Percentiles rank a stretch among this genome's conserved stretches.
Conservation (phyloP, 1,140 invertebrate genomes). For the Drosophila malerkotliana region DNA sequence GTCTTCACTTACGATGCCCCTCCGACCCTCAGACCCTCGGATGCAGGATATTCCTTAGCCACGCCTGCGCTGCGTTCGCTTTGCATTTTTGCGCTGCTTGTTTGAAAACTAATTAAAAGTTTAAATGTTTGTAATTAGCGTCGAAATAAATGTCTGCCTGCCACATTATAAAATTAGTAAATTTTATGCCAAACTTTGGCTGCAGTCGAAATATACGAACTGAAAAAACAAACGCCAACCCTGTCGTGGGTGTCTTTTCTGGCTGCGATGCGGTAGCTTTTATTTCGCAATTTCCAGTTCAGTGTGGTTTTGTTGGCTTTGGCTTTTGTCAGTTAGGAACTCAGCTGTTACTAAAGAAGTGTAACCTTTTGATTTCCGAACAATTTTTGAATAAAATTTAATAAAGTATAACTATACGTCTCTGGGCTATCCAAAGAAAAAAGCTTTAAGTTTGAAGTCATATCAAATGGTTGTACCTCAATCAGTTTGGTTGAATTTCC, state of each 20-base stretch:
- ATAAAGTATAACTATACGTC: background rate
- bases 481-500: background rate
- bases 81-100: constrained; percentile 48
- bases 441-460: too few species aligned
- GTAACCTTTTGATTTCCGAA: background rate
- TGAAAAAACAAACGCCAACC: constrained; percentile 36
- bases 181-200: constrained; percentile 70
- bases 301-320: constrained; percentile 28
- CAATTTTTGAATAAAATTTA: background rate
- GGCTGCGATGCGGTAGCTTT: constrained; percentile 30
- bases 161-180: constrained; percentile 79
- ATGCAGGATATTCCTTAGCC: constrained; percentile 26
- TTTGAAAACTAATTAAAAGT: constrained; percentile 79
- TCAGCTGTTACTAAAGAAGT: background rate
- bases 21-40: background rate
- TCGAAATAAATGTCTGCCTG: constrained; percentile 79
- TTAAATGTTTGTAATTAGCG: constrained; percentile 81
- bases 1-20: constrained; percentile 17
- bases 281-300: constrained; percentile 40
- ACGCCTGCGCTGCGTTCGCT: constrained; percentile 27
- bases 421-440: too few species aligned
- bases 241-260: constrained; percentile 17
- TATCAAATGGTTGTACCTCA: too few species aligned
- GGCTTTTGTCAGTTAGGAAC: constrained; percentile 7
- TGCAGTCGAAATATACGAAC: constrained; percentile 50